phyloP scores from a whole-genome alignment of 30 jellyfish, hydroid and myxozoan genomes.

The Chironex yamaguchii region DNA sequence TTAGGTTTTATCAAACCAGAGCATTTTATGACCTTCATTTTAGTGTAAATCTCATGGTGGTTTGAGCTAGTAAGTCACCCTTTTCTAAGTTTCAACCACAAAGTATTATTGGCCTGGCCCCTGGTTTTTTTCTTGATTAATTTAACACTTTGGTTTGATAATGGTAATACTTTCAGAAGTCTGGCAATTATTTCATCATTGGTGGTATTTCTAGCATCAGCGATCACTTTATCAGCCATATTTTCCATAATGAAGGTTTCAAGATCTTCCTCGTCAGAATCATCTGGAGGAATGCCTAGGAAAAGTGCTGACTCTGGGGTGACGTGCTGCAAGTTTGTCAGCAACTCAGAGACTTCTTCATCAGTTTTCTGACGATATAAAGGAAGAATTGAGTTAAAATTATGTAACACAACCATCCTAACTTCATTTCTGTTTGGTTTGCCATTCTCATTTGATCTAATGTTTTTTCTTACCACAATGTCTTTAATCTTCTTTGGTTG shows the following conservation, averaged over 20 bases:
- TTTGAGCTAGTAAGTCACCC: conserved; percentile 20
- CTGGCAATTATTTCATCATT: conserved; percentile 2
- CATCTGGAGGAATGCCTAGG: conserved; percentile 1
- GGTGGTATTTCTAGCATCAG: conserved; percentile 23
- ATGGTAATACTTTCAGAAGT: neutral
- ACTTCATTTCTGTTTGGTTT: no score
- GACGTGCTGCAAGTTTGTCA: neutral
- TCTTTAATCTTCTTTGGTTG: neutral
- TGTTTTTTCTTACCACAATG: conserved; percentile 18
- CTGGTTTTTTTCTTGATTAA: conserved; percentile 6
- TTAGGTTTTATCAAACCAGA: conserved; percentile 1
- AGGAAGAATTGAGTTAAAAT: neutral
- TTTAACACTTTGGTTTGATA: neutral
- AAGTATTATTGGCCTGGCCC: conserved; percentile 17
- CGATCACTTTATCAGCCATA: neutral
- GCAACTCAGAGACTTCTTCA: neutral
- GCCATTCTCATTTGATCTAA: neutral
- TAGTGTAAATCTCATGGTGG: conserved; percentile 23
- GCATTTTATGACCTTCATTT: neutral
- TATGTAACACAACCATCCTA: no score
- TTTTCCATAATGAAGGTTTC: conserved; percentile 2
- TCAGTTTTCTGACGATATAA: neutral
- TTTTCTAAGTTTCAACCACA: conserved; percentile 4
- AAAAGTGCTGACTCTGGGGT: conserved; percentile 4
- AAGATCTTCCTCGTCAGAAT: no score